Base-by-base conservation (phyloP, 1,140 invertebrate genomes). In the Chelonus insularis region DNA sequence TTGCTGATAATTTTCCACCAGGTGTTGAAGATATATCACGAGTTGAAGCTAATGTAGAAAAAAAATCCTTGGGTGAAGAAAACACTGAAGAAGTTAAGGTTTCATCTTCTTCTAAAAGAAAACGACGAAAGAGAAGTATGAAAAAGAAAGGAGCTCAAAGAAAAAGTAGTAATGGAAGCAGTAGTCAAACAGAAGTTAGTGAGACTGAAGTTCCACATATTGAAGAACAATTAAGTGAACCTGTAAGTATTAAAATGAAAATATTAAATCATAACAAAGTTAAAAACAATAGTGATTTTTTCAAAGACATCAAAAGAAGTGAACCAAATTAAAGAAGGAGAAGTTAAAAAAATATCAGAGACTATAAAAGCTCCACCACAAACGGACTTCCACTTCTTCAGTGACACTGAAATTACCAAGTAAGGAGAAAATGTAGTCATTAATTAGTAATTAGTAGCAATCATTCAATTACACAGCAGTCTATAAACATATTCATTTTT, bases 331-430 rank as follows among this genome's bases (percentile, higher is more conserved):
- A 21, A 21, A 1, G 76, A 77, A 50, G 21, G 67, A 14, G 72
- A 78, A 37, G 45, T 11, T 16, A 69, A 43, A n/a, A 4, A 20
- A 20, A n/a, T n/a, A n/a, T n/a, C n/a, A n/a, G 68, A 43, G 20
- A 36, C 20, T 5, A 58, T 36, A 65, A 5, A 21, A 47, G 64
- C 32, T n/a, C 76, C 74, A 32, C 69, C 67, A 11, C 80, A 88
- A 69, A 83, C 85, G 9, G 89, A 92, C 76, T 88, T 91, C 60
- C 91, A 94, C 74, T 96, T 96, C 76, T 96, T 95, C 75, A 96
- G 94, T 75, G 94, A 97, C 70, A 93, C 91, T 0, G 95, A 97
- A 82, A 81, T 93, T 20, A 89, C 87, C 12, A 86, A 87, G 90
- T 90, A 75, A 83, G 83, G 71, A 58, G 7, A 52, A 34, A 23